These are phyloP conservation scores for Augochlora pura DNA, from an alignment of 1,140 invertebrate genomes.

Conservation along the genomic window DNA sequence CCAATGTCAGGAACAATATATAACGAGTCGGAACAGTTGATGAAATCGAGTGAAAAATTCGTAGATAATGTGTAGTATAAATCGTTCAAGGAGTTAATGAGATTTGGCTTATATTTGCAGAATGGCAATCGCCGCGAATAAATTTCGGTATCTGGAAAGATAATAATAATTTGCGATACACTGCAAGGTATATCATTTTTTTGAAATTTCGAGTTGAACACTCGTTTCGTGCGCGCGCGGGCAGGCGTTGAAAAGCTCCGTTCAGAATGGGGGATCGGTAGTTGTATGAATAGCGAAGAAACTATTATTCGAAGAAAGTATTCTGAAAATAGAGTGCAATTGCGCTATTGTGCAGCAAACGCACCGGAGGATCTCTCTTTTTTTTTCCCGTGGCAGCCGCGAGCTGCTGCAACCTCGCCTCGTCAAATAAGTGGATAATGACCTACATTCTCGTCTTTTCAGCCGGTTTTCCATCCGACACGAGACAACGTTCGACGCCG, in stretches of 20 bases:
- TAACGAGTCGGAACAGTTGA: no score
- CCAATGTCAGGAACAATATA: no score
- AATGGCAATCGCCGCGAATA: no score
- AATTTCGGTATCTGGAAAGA: no score
- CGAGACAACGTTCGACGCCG: background rate
- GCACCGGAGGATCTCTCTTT: background rate
- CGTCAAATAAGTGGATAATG: slow-evolving; percentile 33
- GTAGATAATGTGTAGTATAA: no score
- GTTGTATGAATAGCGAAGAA: slow-evolving; percentile 23
- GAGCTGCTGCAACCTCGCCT: background rate
- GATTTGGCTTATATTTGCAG: no score
- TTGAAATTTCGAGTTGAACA: no score
- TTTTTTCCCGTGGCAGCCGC: background rate
- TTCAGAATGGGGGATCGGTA: background rate
- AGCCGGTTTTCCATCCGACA: slow-evolving; percentile 3
- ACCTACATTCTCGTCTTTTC: slow-evolving; percentile 35
- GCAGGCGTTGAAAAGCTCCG: background rate
- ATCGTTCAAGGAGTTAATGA: no score
- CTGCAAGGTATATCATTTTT: no score
- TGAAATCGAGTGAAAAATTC: no score
- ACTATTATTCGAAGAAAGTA: slow-evolving; percentile 36
- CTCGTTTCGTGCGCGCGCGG: no score
- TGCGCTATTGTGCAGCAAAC: slow-evolving; percentile 18
- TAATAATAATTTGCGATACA: no score
- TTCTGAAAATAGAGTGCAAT: slow-evolving; percentile 29